Percentiles rank a stretch among this genome's conserved stretches.
phyloP scores from a whole-genome alignment of 2,797 vertebrate species.

The Tokudaia muenninki region DNA sequence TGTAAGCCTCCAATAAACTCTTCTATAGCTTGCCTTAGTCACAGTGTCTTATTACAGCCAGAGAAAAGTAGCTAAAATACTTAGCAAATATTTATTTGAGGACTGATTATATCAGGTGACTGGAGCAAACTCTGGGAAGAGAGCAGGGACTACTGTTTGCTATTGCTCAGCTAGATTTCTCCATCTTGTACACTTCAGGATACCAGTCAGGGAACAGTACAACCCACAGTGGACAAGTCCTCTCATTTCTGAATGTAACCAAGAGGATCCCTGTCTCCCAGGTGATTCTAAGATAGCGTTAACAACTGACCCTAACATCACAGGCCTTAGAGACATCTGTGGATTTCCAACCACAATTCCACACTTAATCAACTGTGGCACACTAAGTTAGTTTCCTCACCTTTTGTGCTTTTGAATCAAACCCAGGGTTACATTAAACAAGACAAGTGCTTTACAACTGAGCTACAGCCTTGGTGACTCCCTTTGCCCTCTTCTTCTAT shows the following conservation, averaged over 20 bases:
- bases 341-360: background rate
- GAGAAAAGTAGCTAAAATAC: background rate
- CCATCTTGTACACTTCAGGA: background rate
- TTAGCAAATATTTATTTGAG: background rate
- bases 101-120: background rate
- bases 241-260: background rate
- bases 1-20: background rate
- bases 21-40: background rate
- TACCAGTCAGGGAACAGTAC: no score
- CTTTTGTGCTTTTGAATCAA: background rate
- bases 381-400: background rate
- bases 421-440: background rate
- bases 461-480: background rate
- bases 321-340: background rate
- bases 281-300: background rate
- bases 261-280: background rate
- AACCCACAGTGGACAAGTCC: background rate
- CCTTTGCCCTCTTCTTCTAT: background rate
- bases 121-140: background rate
- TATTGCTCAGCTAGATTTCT: background rate
- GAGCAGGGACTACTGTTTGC: background rate
- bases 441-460: background rate
- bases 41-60: background rate
- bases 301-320: background rate
- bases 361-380: background rate